A percentile compares a stretch with the other conserved stretches of the same genome.
These are phyloP conservation scores for Zaprionus taronus DNA, from an alignment of 1,140 invertebrate species.

Conservation along the genomic window DNA sequence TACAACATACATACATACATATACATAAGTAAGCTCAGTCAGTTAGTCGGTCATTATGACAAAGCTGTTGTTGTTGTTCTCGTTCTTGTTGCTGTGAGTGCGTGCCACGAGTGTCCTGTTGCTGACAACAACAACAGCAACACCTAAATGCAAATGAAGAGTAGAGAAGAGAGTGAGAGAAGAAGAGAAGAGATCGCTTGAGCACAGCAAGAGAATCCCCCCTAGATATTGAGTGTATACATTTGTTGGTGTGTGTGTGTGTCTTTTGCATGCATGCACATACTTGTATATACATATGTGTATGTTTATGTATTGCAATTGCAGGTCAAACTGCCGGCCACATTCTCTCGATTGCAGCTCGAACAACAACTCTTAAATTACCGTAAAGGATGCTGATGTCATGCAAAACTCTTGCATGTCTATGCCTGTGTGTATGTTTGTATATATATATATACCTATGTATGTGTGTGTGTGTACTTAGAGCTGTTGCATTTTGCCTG, in stretches of 20 bases:
- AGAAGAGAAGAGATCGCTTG: constrained; percentile 11
- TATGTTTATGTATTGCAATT: constrained; percentile 2
- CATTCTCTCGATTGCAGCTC: constrained; percentile 22
- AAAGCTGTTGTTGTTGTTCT: constrained; percentile 22
- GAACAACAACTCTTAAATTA: constrained; percentile 12
- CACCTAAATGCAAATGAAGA: constrained; percentile 31
- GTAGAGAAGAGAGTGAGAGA: not conserved
- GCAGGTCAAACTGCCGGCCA: constrained; percentile 21
- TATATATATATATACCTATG: not conserved
- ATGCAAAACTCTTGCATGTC: constrained; percentile 17
- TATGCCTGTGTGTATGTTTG: not conserved
- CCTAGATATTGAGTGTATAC: constrained; percentile 3
- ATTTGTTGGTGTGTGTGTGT: not conserved
- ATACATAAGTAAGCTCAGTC: constrained; percentile 58
- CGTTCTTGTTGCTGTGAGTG: constrained; percentile 28
- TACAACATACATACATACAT: constrained; percentile 21
- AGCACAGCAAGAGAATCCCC: constrained; percentile 16
- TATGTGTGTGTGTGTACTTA: not conserved
- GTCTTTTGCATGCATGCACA: not conserved
- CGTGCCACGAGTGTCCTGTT: constrained; percentile 62
- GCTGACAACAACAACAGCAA: constrained; percentile 52
- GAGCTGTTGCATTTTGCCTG: constrained; percentile 12
- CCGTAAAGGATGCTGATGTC: constrained; percentile 40
- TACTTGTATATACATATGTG: constrained; percentile 1
- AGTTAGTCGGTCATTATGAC: constrained; percentile 78